Evolutionary conservation across 2,113 vertebrate species (phyloP).

Genomic region (Amphiprion percula): DNA sequence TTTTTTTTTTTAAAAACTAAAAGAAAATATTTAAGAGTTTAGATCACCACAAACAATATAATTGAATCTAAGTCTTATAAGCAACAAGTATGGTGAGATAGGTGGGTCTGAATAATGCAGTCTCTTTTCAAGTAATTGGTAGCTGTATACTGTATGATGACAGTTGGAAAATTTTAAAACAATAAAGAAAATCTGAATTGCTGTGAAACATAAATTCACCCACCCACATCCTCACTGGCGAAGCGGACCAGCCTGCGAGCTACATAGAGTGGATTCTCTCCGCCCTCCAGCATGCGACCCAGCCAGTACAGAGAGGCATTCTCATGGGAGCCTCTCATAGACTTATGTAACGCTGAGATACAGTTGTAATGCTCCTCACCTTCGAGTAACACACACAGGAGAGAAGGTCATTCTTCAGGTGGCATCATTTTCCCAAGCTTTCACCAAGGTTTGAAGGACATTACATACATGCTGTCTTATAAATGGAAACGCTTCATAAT

Average conservation of each 20-base stretch:
- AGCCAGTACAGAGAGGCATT: constrained; percentile 98
- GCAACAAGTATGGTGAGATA: no score
- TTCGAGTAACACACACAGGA: constrained; percentile 57
- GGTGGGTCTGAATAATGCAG: no score
- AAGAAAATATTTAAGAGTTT: no score
- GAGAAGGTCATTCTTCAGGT: background rate
- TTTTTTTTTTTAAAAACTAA: no score
- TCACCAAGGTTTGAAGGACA: background rate
- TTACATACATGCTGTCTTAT: background rate
- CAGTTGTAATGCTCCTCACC: constrained; percentile 99
- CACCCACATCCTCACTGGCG: constrained; percentile 97
- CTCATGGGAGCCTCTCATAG: constrained; percentile 95
- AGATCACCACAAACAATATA: no score
- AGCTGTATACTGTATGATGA: background rate
- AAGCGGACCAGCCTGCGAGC: constrained; percentile 95
- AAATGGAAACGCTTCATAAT: background rate
- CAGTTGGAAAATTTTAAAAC: background rate
- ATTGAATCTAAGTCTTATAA: no score
- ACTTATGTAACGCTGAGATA: constrained; percentile 97
- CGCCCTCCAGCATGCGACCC: constrained; percentile 97
- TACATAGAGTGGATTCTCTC: constrained; percentile 95
- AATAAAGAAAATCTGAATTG: background rate
- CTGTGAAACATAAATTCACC: constrained; percentile 44
- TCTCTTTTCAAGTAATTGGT: background rate
- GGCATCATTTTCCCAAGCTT: background rate